These are phyloP conservation scores for Sphinx pinastri DNA, from an alignment of 2,888 invertebrate species.

Conservation along the genomic window DNA sequence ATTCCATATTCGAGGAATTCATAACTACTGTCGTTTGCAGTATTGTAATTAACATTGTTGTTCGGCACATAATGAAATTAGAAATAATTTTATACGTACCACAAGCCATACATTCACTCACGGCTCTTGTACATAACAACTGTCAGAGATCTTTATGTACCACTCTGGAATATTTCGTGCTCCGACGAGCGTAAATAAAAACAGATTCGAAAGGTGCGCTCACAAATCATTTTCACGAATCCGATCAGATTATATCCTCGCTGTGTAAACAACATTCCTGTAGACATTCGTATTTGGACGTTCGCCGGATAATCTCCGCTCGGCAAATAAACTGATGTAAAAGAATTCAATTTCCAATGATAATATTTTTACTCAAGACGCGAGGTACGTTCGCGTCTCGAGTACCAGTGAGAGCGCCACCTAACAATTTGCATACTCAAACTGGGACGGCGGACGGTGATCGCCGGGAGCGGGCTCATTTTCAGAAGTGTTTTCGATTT, in stretches of 20 bases:
- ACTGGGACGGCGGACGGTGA: constrained; percentile 11
- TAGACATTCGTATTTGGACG: constrained; percentile 4
- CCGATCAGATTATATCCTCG: constrained; percentile 2
- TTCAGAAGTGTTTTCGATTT: constrained; percentile 19
- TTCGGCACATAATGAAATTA: no score
- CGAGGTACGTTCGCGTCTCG: constrained; percentile 38
- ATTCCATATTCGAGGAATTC: no score
- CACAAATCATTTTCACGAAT: constrained; percentile 29
- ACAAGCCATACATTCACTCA: no score
- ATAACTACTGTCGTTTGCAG: no score
- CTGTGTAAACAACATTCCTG: constrained; percentile 2
- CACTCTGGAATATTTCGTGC: not conserved
- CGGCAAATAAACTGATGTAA: constrained; percentile 23
- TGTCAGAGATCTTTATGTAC: no score
- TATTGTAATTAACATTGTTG: no score
- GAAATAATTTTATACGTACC: not conserved
- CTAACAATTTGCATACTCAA: constrained; percentile 56
- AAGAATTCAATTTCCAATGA: constrained; percentile 47
- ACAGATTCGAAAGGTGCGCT: not conserved
- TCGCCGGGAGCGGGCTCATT: not conserved
- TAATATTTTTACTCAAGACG: constrained; percentile 53
- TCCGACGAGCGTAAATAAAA: not conserved
- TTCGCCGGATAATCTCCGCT: constrained; percentile 15
- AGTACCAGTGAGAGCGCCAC: constrained; percentile 43
- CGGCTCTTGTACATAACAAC: no score